Evolutionary conservation across 2,113 vertebrate species (phyloP).

Genomic region (Calidris pugnax): DNA sequence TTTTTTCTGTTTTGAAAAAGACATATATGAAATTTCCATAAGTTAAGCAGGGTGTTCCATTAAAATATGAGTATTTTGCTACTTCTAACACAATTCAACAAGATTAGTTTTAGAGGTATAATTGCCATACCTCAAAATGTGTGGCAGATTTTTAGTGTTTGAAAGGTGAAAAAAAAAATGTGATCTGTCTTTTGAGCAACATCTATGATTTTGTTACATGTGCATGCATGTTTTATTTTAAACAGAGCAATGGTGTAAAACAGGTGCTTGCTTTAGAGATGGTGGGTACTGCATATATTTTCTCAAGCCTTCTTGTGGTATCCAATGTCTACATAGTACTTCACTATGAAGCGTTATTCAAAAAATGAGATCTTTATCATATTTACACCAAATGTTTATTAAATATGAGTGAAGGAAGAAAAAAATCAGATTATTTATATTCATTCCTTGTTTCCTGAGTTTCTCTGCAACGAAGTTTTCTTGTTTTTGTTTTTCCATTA

Average conservation of each 20-base stretch:
- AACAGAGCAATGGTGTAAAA: neutral
- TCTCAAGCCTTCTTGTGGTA: neutral
- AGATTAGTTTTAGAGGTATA: neutral
- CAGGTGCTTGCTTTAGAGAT: neutral
- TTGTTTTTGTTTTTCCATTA: neutral
- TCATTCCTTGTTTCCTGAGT: neutral
- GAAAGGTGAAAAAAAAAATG: neutral
- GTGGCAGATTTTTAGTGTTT: neutral
- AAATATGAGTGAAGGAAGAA: neutral
- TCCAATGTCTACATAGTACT: neutral
- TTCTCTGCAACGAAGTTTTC: neutral
- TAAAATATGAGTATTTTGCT: neutral
- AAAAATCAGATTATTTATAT: neutral
- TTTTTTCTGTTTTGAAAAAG: slow-evolving; percentile 3
- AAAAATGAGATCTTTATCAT: neutral
- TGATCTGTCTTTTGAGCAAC: neutral
- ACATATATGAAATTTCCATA: neutral
- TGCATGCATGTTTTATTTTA: neutral
- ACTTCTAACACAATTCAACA: neutral
- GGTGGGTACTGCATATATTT: neutral
- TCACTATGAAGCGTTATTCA: neutral
- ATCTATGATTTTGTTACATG: neutral
- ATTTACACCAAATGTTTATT: neutral
- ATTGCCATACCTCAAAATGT: neutral
- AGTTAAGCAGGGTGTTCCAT: neutral